Evolutionary conservation across 1,140 invertebrate genomes (phyloP), one percentile per base, ranked within the genome.

Genomic region (Trichoplusia ni): DNA sequence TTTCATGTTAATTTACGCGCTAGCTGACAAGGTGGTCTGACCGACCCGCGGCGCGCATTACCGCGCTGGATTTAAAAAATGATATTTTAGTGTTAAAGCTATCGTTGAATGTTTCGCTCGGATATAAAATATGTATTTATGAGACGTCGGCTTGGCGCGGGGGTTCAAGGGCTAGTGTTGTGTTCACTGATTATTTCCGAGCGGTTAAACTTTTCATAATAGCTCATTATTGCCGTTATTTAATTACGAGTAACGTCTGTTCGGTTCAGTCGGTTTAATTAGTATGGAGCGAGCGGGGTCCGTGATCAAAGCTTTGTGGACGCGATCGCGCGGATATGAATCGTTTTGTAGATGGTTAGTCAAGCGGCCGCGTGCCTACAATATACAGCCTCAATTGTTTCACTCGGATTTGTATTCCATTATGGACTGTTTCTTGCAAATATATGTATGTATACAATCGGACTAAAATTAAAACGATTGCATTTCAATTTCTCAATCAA

Each of bases 1-100:
- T 84, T 85, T 83, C 73, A 87, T 86, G 84, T 87, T 85, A 87
- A 89, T 89, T 89, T 87, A 89, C 82, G 80, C 71, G 64, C 71
- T 67, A 66, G 60, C 83, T 76, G 82, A 82, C 86, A 82, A 86
- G 86, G 85, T 88, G 86, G 86, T 85, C 84, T 70, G 47, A 54
- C 46, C 38, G 69, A 64, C 71, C 74, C 60, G 42, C 64, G 51
- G 27, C 66, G 60, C 31, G 64, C 27, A 67, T 70, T 68, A 67
- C 60, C 60, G 54, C 29, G 61, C 54, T 42, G 63, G 71, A 74
- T 81, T 79, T 82, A 71, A 79, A 88, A 81, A 82, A 80, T 79
- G 68, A 82, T 86, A 88, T 86, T 84, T 86, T 79, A 84, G 82
- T 86, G 84, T 86, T 86, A 86, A 86, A 81, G 58, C 64, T 66